phyloP scores from a whole-genome alignment of 1,140 invertebrate species.

The Bombus turneri region DNA sequence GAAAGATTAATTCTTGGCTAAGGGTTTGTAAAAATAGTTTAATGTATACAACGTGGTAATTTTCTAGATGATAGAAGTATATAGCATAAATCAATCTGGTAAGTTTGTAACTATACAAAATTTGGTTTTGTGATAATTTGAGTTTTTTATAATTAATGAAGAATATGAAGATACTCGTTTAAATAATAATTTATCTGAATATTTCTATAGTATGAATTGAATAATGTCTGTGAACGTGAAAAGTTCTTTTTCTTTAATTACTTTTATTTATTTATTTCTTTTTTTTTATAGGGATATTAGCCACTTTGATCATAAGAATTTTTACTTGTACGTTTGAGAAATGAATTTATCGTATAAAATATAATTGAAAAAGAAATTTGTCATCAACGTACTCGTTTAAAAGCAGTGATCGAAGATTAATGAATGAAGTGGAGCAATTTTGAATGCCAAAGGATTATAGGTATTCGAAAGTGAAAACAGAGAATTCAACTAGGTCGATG shows the following conservation, averaged over 20 bases:
- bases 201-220: too few species aligned
- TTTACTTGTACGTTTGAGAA: neutral
- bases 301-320: neutral
- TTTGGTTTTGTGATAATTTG: neutral
- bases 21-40: too few species aligned
- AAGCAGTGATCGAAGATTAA: neutral
- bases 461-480: slow-evolving; percentile 52
- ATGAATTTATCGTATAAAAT: neutral
- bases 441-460: slow-evolving; percentile 22
- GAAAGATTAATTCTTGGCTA: too few species aligned
- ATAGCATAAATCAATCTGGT: neutral
- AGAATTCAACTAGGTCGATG: slow-evolving; percentile 45
- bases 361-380: neutral
- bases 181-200: neutral
- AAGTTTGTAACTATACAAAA: neutral
- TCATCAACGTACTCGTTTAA: too few species aligned
- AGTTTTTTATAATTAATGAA: neutral
- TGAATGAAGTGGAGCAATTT: neutral
- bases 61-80: neutral
- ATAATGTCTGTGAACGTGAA: neutral
- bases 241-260: neutral
- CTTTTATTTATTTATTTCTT: neutral
- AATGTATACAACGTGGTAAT: too few species aligned
- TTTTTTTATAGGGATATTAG: neutral
- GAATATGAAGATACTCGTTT: neutral